Evolutionary conservation across 1,140 invertebrate species (phyloP), one percentile per base, ranked within the genome.

Genomic region (Apis dorsata): DNA sequence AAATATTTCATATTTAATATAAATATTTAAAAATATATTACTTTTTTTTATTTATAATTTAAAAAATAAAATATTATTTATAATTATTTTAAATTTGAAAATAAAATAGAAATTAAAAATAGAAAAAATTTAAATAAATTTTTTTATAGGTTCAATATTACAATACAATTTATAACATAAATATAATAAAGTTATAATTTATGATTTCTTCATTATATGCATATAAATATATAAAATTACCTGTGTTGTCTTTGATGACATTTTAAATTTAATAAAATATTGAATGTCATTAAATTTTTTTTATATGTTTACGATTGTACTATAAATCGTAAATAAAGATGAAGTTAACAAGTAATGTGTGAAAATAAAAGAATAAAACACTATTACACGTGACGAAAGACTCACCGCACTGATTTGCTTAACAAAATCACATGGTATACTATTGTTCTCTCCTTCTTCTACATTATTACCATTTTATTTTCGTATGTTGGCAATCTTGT

Each of bases 171-270:
- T 62, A 21, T 19, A 63, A 70, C 5, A 63, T 60, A 51, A 70
- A 68, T 5, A 62, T 17, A 57, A 19, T 51, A n/a, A 44, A 78
- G 5, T 49, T 51, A 55, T 55, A 13, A 65, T 70, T n/a, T 63
- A 49, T 21, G n/a, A 78, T 77, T 63, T 78, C 7, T 65, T 55
- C 28, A 11, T 57, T 57, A 21, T 55, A 17, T 51, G 34, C n/a
- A 51, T n/a, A 19, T 28, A 65, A 79, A 24, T 34, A 57, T 17
- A 34, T 11, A n/a, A 81, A 81, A 60, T 84, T 66, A 81, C 83
- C 5, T 75, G 57, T 55, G 63, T 9, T 49, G 12, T 81, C 63
- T 75, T 13, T 12, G 79, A 34, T 70, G 83, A 63, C 83, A 84
- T 84, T 15, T 1, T 59, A 49, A 70, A 57, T 70, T 76, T 49